Evolutionary conservation across 1,140 invertebrate species (phyloP).

Genomic region (Lerema accius): DNA sequence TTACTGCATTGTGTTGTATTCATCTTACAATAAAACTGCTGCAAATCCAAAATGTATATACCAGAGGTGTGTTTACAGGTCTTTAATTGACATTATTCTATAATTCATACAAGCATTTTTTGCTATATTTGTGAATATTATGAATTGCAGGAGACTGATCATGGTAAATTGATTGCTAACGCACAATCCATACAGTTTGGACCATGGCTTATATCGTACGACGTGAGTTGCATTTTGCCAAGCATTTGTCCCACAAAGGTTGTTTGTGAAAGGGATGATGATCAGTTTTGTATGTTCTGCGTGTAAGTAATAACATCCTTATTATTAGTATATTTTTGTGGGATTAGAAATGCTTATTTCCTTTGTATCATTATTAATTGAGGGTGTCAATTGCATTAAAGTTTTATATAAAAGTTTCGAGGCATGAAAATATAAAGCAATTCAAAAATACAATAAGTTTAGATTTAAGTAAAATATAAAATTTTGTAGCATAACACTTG

Average conservation of each 20-base stretch:
- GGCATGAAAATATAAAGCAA: no score
- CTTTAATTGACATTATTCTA: not conserved
- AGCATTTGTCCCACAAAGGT: conserved; percentile 77
- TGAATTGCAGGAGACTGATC: conserved; percentile 63
- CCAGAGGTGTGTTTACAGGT: conserved; percentile 14
- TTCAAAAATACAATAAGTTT: no score
- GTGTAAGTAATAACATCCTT: conserved; percentile 56
- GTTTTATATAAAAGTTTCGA: no score
- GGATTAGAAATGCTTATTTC: no score
- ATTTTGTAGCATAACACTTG: no score
- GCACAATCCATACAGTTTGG: conserved; percentile 73
- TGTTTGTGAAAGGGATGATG: conserved; percentile 72
- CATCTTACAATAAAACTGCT: no score
- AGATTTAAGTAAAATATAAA: no score
- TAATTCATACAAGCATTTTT: not conserved
- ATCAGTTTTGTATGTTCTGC: conserved; percentile 77
- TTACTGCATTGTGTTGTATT: no score
- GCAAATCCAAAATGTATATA: conserved; percentile 24
- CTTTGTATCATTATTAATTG: no score
- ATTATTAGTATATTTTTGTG: no score
- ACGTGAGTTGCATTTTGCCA: conserved; percentile 72
- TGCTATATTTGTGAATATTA: not conserved
- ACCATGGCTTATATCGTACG: conserved; percentile 74
- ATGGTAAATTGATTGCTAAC: conserved; percentile 60
- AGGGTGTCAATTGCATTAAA: no score